A percentile compares a stretch with the other conserved stretches of the same genome.
Evolutionary conservation across 2,797 vertebrate species (phyloP).

Genomic region (Aphelocoma californica): DNA sequence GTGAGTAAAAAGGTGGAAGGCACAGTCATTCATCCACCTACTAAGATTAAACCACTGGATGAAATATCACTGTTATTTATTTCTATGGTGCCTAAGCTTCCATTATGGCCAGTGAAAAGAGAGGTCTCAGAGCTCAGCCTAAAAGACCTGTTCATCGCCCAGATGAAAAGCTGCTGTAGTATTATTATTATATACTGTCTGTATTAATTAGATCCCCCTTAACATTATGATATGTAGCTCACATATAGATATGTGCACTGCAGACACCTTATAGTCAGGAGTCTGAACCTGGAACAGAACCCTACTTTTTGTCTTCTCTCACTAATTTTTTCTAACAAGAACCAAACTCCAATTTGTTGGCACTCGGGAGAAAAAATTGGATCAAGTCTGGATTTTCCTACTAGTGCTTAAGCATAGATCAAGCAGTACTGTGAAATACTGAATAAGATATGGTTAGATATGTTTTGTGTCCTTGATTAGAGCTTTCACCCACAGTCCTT

Average conservation of each 20-base stretch:
- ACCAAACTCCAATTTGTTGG: background rate
- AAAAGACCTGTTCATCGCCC: background rate
- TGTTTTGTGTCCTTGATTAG: background rate
- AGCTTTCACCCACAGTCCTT: background rate
- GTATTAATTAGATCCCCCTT: background rate
- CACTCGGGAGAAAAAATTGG: background rate
- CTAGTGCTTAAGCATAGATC: background rate
- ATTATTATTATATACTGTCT: no score
- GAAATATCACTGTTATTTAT: background rate
- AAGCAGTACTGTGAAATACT: background rate
- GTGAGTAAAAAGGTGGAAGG: background rate
- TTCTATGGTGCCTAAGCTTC: background rate
- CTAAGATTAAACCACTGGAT: background rate
- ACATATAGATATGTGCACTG: background rate
- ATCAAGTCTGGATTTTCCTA: background rate
- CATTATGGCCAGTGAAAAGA: background rate
- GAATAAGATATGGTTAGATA: background rate
- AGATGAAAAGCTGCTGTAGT: background rate
- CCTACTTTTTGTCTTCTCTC: background rate
- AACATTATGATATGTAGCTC: background rate
- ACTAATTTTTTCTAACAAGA: background rate
- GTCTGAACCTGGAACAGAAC: background rate
- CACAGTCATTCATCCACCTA: background rate
- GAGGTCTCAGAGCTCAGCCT: background rate
- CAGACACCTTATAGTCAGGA: background rate